Base-by-base conservation (phyloP, 2,113 vertebrate species). In the Leucosticte australis region DNA sequence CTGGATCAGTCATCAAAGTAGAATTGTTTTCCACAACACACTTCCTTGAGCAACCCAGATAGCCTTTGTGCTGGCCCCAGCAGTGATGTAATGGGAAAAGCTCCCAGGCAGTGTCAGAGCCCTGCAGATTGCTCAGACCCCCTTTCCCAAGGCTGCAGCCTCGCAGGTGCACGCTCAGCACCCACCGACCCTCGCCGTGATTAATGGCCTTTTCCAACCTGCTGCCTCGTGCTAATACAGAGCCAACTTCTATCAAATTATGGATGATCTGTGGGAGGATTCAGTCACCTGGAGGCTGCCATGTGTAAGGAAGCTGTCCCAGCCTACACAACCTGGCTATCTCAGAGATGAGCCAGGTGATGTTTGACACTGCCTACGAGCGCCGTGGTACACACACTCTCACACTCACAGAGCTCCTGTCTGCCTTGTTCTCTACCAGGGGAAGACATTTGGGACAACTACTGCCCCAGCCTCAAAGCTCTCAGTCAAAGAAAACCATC, bases 151-250 rank as follows among this genome's bases (percentile, higher is more conserved):
- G 92, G 98, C 98, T 98, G 98, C 97, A 94, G 97, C 98, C 96
- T 89, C 11, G 83, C 98, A 98, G 98, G 98, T 99, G 98, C n/a
- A 63, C 97, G 89, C 97, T 97, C 97, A 96, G 97, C 90, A 97
- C 94, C 97, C 96, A 79, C 95, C 63, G 55, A 81, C 92, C 56
- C 92, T 87, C 4, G 4, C 67, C 76, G 37, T 98, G 98, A 98
- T 98, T 98, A 95, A 98, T 98, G 96, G 96, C 95, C 96, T 94
- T 94, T 90, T 81, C 93, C 95, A 94, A 49, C 6, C 15, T 59
- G 64, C 80, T 95, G 83, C 89, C 63, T 83, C 39, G 62, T 39
- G 23, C 19, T 75, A 42, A 50, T 10, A 53, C 20, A 35, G 47
- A 94, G 84, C 41, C 92, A 78, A 42, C 60, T 88, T 65, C 33